Percentiles rank a stretch among this genome's conserved stretches.
Evolutionary conservation across 2,888 invertebrate genomes (phyloP).

Genomic region (Exocentrus adspersus): DNA sequence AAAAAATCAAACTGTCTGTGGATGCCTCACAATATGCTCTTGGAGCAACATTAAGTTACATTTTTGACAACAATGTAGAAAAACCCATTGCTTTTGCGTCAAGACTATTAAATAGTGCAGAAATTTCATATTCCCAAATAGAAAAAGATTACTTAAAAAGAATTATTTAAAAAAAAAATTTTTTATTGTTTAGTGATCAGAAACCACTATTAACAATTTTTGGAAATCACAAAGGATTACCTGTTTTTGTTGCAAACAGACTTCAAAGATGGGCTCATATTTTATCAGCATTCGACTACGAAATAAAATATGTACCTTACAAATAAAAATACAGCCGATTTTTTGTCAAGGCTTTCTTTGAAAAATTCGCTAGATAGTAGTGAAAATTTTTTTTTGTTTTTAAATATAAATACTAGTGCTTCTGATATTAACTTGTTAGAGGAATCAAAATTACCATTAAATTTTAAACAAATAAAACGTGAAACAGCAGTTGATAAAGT

Average conservation of each 20-base stretch:
- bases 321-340: slow-evolving; percentile 9
- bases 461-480: background rate
- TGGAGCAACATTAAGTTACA: no score
- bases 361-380: background rate
- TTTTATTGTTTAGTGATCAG: slow-evolving; percentile 37
- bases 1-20: background rate
- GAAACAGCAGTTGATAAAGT: background rate
- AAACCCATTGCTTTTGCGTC: no score
- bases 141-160: background rate
- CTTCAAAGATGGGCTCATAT: slow-evolving; percentile 10
- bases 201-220: slow-evolving; percentile 31
- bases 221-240: slow-evolving; percentile 13
- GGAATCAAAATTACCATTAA: background rate
- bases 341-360: background rate
- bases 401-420: no score
- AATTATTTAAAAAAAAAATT: no score
- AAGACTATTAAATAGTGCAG: no score
- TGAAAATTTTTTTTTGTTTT: no score
- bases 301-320: slow-evolving; percentile 18
- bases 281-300: slow-evolving; percentile 11
- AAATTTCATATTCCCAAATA: background rate
- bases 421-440: background rate
- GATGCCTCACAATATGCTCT: background rate
- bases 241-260: slow-evolving; percentile 22
- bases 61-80: no score